Base-by-base conservation (phyloP, 1,140 invertebrate genomes). In the Drosophila pallidifrons region DNA sequence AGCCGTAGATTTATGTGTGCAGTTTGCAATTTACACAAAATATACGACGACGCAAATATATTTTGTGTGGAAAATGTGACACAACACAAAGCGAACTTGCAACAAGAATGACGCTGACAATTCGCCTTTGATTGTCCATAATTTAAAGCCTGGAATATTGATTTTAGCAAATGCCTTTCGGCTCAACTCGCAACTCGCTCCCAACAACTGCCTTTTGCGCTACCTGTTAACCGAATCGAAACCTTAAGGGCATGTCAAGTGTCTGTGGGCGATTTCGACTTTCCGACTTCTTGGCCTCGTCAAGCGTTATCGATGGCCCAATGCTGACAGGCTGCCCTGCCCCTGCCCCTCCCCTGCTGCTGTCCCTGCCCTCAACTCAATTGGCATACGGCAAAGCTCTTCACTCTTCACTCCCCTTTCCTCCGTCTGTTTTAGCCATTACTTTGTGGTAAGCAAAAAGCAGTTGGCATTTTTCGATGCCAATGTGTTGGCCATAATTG, bases 401-500 rank as follows among this genome's bases (percentile, higher is more conserved):
- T 1, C 10, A 10, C 43, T 43, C 30, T 8, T 10, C 28, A 1
- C 0, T 0, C n/a, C 8, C n/a, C 0, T 0, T 28, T 0, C n/a
- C 8, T 16, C 0, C 3, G 20, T 45, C 11, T 4, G 7, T 8
- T 38, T 2, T 55, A 75, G 73, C 73, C 67, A 52, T 71, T 66
- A 63, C 72, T 61, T 75, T 74, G 71, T 32, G 20, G 20, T 54
- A 38, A 38, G 66, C 59, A 20, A 25, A 52, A 32, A 30, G 67
- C 60, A 25, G 59, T 46, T 75, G 64, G 67, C 59, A 58, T 75
- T 75, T 58, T 49, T 43, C 51, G 38, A 49, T 73, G 70, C 41
- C 70, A 67, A 38, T 38, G 55, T 68, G 65, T 65, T 64, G 20
- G 54, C 73, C 60, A 65, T 71, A 71, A 76, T 76, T 76, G 73